Conservation (phyloP, 2,113 vertebrate species). For the Corythaeola cristata region DNA sequence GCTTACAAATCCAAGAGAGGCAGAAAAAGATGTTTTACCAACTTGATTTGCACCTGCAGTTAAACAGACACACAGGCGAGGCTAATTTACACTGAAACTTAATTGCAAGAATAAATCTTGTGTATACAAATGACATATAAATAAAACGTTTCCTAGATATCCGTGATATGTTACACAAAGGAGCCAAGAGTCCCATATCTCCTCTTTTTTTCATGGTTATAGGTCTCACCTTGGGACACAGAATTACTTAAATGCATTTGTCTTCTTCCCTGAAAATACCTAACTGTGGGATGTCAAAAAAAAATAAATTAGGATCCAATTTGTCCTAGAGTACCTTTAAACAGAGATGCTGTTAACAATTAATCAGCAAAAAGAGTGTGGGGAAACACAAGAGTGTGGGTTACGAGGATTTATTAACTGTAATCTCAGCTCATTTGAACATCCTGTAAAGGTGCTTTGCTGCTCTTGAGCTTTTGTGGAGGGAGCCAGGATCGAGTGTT, state of each 20-base stretch:
- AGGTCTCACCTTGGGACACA: background rate
- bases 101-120: slow-evolving; percentile 54
- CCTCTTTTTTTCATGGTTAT: background rate
- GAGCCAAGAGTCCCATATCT: background rate
- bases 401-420: background rate
- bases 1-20: background rate
- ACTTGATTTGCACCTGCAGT: slow-evolving; percentile 59
- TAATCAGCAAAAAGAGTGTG: background rate
- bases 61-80: background rate
- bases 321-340: background rate
- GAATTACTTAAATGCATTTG: background rate
- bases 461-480: background rate
- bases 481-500: background rate
- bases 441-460: background rate
- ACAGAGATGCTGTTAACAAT: background rate
- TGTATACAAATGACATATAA: background rate
- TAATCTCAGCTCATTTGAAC: background rate
- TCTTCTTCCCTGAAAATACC: background rate
- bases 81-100: slow-evolving; percentile 48
- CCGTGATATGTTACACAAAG: background rate
- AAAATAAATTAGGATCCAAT: background rate
- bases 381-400: background rate
- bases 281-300: background rate
- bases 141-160: background rate
- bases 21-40: background rate